A percentile compares a stretch with the other conserved stretches of the same genome.
phyloP scores from a whole-genome alignment of 2,113 vertebrate species.

The Cephalophus harveyi region DNA sequence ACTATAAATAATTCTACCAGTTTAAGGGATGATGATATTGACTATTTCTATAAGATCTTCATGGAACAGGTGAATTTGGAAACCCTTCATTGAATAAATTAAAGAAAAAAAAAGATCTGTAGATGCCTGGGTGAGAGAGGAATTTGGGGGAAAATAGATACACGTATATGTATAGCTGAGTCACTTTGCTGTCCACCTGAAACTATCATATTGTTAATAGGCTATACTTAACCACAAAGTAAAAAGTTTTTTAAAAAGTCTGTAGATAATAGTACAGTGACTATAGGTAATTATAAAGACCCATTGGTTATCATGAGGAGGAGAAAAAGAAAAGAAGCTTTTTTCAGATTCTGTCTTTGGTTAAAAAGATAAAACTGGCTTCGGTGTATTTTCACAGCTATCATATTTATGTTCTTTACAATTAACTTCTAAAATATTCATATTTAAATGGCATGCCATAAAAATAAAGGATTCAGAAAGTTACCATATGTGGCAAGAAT shows the following conservation, averaged over 20 bases:
- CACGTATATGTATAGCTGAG: neutral
- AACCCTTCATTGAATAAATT: neutral
- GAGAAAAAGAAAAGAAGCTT: slow-evolving; percentile 36
- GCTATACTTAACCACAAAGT: neutral
- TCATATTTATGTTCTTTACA: slow-evolving; percentile 47
- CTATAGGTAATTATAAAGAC: slow-evolving; percentile 10
- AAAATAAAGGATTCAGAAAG: slow-evolving; percentile 66
- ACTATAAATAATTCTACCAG: neutral
- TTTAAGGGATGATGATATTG: neutral
- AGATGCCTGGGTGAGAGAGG: neutral
- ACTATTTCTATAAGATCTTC: slow-evolving; percentile 6
- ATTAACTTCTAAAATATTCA: slow-evolving; percentile 64
- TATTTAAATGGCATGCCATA: slow-evolving; percentile 51
- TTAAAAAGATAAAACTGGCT: slow-evolving; percentile 48
- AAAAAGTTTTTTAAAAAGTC: neutral
- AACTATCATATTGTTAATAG: neutral
- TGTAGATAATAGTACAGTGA: neutral
- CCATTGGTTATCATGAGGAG: neutral
- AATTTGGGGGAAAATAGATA: neutral
- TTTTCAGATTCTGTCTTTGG: slow-evolving; percentile 40
- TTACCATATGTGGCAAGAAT: slow-evolving; percentile 46
- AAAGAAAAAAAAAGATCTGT: neutral
- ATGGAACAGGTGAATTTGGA: slow-evolving; percentile 10
- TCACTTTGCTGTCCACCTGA: neutral
- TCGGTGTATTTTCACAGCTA: slow-evolving; percentile 6